Percentiles rank a stretch among this genome's conserved stretches.
Evolutionary conservation across 2,797 vertebrate species (phyloP).

Genomic region (Takifugu rubripes): DNA sequence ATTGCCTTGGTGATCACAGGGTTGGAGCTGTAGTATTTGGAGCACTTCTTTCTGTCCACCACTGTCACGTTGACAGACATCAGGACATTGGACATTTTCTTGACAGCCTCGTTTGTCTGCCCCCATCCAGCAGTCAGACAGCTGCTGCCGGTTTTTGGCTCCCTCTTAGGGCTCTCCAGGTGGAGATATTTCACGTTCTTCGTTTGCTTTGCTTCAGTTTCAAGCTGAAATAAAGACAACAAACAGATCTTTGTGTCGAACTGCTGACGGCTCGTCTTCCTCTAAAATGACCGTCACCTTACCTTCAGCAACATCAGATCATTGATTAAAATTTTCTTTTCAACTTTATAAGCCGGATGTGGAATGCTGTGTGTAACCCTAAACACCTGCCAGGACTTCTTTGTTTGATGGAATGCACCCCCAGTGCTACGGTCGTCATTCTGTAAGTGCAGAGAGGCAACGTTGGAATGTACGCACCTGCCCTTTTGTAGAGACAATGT

Average conservation of each 20-base stretch:
- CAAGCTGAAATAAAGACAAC: conserved; percentile 51
- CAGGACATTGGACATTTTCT: conserved; percentile 47
- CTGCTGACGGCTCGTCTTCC: no score
- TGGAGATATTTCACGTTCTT: conserved; percentile 24
- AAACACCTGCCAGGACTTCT: conserved; percentile 28
- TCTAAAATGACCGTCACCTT: background rate
- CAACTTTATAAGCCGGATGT: conserved; percentile 36
- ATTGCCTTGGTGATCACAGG: conserved; percentile 54
- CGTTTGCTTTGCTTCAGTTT: conserved; percentile 30
- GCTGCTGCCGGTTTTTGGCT: conserved; percentile 3
- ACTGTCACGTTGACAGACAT: conserved; percentile 62
- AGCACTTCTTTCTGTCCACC: conserved; percentile 50
- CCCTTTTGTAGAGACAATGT: background rate
- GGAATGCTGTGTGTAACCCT: background rate
- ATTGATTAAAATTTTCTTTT: background rate
- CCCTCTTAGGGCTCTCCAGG: background rate
- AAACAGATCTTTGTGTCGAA: no score
- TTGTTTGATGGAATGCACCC: conserved; percentile 55
- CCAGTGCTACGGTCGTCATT: conserved; percentile 43
- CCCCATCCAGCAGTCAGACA: conserved; percentile 74
- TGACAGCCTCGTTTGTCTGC: rapidly evolving
- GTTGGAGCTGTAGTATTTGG: conserved; percentile 27
- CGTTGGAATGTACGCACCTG: no score
- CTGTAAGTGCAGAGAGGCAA: conserved; percentile 13
- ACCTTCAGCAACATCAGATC: conserved; percentile 74